These are phyloP conservation scores for Apotomis turbidana DNA, from an alignment of 2,888 invertebrate species.

Conservation along the genomic window DNA sequence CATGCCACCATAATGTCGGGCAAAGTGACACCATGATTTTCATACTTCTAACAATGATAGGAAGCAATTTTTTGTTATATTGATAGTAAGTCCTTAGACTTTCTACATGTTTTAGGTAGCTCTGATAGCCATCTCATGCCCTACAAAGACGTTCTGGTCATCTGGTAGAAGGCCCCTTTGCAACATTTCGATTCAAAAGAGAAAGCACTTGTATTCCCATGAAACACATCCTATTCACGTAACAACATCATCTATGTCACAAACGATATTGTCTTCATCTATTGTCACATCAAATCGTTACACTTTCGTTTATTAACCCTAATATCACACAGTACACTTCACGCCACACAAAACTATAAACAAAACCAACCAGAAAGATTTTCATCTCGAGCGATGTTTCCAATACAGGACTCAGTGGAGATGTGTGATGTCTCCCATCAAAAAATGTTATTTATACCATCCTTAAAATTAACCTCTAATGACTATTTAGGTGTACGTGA, in stretches of 20 bases:
- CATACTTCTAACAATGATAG: background rate
- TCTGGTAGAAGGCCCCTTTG: background rate
- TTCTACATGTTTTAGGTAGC: too few relatives aligned
- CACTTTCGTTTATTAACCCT: conserved; percentile 48
- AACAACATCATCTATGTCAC: conserved; percentile 31
- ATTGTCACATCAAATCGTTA: conserved; percentile 43
- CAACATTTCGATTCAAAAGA: conserved; percentile 10
- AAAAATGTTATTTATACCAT: conserved; percentile 73
- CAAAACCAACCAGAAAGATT: conserved; percentile 61
- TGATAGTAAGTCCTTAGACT: too few relatives aligned
- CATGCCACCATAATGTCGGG: too few relatives aligned
- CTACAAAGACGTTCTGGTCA: too few relatives aligned
- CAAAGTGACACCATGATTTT: too few relatives aligned
- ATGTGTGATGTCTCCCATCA: conserved; percentile 62
- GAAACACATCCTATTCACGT: conserved; percentile 12
- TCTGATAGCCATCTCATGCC: too few relatives aligned
- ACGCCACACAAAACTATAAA: conserved; percentile 44
- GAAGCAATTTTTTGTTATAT: too few relatives aligned
- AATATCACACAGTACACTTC: conserved; percentile 46
- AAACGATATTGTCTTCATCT: conserved; percentile 36
- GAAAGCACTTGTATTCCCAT: conserved; percentile 25
- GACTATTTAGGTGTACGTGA: conserved; percentile 61
- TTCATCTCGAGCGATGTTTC: conserved; percentile 64
- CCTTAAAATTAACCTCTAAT: conserved; percentile 63
- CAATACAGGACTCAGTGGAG: conserved; percentile 57